Percentiles rank a stretch among this genome's conserved stretches.
phyloP scores from a whole-genome alignment of 2,888 invertebrate genomes.

The Scelioninae gen. 1 region DNA sequence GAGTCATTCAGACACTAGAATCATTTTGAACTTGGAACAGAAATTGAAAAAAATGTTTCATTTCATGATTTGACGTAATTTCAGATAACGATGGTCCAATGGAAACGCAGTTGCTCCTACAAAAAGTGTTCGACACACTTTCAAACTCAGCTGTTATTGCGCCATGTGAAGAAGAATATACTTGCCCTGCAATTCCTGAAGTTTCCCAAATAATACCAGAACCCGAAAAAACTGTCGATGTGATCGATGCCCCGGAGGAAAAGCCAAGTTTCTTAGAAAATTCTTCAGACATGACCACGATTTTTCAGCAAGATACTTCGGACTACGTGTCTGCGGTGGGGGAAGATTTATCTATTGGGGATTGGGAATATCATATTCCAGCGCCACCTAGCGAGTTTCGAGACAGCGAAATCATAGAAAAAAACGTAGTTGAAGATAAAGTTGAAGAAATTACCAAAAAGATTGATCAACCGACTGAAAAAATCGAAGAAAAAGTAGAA shows the following conservation, averaged over 20 bases:
- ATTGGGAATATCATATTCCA: conserved; percentile 87
- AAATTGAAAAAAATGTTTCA: neutral
- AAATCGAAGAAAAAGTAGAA: neutral
- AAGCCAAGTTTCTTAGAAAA: conserved; percentile 11
- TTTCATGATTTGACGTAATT: neutral
- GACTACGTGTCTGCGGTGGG: conserved; percentile 81
- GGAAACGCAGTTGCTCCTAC: conserved; percentile 81
- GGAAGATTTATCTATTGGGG: conserved; percentile 76
- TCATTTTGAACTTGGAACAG: neutral
- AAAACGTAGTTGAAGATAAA: conserved; percentile 47
- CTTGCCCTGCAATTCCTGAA: neutral
- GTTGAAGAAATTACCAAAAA: conserved; percentile 45
- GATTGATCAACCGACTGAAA: conserved; percentile 15
- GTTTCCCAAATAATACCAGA: neutral
- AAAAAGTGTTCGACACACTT: conserved; percentile 82
- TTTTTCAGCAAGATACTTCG: conserved; percentile 81
- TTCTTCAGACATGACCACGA: conserved; percentile 72
- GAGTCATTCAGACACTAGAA: neutral
- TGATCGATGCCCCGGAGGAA: conserved; percentile 16
- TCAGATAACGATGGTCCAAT: conserved; percentile 66
- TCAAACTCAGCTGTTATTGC: conserved; percentile 72
- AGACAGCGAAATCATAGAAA: conserved; percentile 80
- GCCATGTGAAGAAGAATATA: conserved; percentile 1
- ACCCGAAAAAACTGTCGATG: conserved; percentile 34
- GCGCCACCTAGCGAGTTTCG: conserved; percentile 87